Percentiles rank a stretch among this genome's conserved stretches.
Evolutionary conservation across 2,797 vertebrate genomes (phyloP).

Genomic region (Lutjanus campechanus): DNA sequence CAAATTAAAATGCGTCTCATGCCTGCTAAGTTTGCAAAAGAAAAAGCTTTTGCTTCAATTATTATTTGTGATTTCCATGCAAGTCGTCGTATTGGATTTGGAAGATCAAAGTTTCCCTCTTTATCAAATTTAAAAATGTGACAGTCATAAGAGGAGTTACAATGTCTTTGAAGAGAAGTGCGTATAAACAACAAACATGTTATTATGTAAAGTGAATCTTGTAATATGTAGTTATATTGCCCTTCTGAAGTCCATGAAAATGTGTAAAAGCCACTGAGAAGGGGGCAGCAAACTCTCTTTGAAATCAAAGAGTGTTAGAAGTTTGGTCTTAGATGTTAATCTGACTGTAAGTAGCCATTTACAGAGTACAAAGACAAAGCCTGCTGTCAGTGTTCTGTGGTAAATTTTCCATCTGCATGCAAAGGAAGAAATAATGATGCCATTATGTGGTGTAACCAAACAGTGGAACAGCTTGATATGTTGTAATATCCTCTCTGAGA

Average conservation of each 20-base stretch:
- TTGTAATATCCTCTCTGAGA: conserved; percentile 75
- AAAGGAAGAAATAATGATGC: conserved; percentile 77
- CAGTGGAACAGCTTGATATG: conserved; percentile 74
- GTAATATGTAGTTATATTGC: conserved; percentile 40
- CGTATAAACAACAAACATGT: conserved; percentile 55
- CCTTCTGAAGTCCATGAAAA: conserved; percentile 51
- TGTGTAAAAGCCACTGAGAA: conserved; percentile 48
- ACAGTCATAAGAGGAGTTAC: conserved; percentile 16
- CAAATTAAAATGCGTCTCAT: neutral
- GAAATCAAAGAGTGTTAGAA: conserved; percentile 64
- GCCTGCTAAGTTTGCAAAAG: conserved; percentile 1
- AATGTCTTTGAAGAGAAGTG: conserved; percentile 54
- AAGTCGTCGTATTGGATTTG: conserved; percentile 20
- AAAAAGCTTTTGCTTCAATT: conserved; percentile 13
- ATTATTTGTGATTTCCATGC: conserved; percentile 24
- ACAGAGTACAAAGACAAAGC: conserved; percentile 74
- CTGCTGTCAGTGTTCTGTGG: conserved; percentile 46
- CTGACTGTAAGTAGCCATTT: conserved; percentile 76
- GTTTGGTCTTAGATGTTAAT: conserved; percentile 74
- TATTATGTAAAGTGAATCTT: conserved; percentile 54
- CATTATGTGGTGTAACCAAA: conserved; percentile 75
- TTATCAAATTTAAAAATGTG: conserved; percentile 22
- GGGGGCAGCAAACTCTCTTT: conserved; percentile 39
- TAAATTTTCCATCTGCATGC: conserved; percentile 65
- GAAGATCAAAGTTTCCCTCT: conserved; percentile 47